These are phyloP conservation scores for Ophioninae sp. DNA, from an alignment of 2,888 invertebrate genomes.

Conservation along the genomic window DNA sequence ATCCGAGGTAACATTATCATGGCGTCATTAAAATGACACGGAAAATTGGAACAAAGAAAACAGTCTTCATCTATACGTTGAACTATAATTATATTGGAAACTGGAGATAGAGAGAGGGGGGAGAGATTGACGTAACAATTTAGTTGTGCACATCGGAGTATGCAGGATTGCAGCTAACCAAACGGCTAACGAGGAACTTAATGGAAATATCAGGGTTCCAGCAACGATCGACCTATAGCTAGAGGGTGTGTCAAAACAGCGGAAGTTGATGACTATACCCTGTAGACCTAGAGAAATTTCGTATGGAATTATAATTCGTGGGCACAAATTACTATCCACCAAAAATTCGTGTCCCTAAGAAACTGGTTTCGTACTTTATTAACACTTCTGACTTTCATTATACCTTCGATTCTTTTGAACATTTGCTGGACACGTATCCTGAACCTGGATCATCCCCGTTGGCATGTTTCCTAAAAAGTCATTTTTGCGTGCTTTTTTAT, in stretches of 20 bases:
- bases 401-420: too few relatives aligned
- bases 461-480: too few relatives aligned
- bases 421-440: too few relatives aligned
- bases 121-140: conserved; percentile 27
- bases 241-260: neutral
- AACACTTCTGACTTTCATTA: too few relatives aligned
- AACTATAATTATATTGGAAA: conserved; percentile 9
- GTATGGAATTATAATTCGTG: neutral
- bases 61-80: neutral
- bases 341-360: neutral
- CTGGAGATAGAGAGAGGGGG: neutral
- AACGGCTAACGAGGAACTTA: conserved; percentile 26
- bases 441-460: too few relatives aligned
- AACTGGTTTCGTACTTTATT: neutral
- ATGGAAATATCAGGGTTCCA: conserved; percentile 41
- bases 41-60: conserved; percentile 6
- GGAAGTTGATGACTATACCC: conserved; percentile 10
- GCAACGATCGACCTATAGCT: conserved; percentile 23
- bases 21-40: neutral
- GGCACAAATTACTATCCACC: neutral
- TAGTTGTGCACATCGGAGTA: neutral
- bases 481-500: too few relatives aligned
- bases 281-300: conserved; percentile 10
- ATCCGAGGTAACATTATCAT: neutral
- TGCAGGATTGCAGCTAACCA: conserved; percentile 38